Percentiles rank a stretch among this genome's conserved stretches.
Evolutionary conservation across 2,113 vertebrate genomes (phyloP).

Genomic region (Anser brachyrhynchus): DNA sequence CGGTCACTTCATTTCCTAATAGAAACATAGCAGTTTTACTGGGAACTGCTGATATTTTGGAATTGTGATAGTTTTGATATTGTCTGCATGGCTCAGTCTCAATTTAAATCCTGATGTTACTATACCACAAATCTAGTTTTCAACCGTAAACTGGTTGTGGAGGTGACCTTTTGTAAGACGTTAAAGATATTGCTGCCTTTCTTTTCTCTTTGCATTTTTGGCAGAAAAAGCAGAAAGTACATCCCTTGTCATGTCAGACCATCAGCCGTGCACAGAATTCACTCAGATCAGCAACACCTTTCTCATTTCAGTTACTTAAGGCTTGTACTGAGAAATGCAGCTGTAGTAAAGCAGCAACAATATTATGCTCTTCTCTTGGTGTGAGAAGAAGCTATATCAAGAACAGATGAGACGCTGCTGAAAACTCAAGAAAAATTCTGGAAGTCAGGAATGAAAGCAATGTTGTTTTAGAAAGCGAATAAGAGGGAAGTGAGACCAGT

Average conservation of each 20-base stretch:
- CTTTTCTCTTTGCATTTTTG: background rate
- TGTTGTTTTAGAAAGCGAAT: background rate
- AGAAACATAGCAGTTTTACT: background rate
- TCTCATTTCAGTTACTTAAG: background rate
- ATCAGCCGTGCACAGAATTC: background rate
- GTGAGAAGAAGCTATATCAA: background rate
- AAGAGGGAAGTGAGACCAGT: background rate
- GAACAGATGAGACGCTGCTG: background rate
- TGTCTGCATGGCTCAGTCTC: background rate
- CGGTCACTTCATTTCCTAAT: background rate
- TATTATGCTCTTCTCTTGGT: background rate
- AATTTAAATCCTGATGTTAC: background rate
- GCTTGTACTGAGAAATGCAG: background rate
- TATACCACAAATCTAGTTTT: background rate
- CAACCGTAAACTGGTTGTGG: background rate
- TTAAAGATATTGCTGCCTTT: background rate
- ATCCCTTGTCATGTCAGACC: background rate
- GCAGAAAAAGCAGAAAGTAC: background rate
- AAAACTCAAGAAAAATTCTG: background rate
- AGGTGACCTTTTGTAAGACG: background rate
- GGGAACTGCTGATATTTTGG: background rate
- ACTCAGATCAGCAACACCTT: background rate
- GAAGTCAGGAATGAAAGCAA: background rate
- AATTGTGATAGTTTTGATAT: background rate
- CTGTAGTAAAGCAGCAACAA: background rate